phyloP scores from a whole-genome alignment of 2,113 vertebrate genomes.

The Platichthys stellatus region DNA sequence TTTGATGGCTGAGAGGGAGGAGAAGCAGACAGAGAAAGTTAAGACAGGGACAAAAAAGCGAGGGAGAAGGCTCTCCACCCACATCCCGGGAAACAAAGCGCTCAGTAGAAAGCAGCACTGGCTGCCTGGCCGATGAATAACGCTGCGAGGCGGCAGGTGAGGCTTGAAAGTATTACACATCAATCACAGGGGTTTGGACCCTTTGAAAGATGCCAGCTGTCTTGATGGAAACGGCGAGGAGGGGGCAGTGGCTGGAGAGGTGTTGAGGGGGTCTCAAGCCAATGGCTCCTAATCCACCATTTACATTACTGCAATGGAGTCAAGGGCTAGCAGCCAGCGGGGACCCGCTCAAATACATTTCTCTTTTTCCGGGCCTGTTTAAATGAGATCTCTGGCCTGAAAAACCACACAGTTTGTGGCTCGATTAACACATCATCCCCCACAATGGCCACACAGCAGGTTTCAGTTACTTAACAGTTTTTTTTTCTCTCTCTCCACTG shows the following conservation, averaged over 20 bases:
- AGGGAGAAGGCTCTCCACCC: conserved; percentile 36
- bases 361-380: conserved; percentile 64
- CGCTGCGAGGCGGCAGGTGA: conserved; percentile 78
- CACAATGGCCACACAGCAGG: conserved; percentile 78
- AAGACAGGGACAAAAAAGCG: conserved; percentile 23
- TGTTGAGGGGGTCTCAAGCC: conserved; percentile 52
- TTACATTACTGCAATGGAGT: conserved; percentile 81
- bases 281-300: conserved; percentile 80
- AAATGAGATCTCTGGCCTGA: conserved; percentile 79
- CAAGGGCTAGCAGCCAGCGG: conserved; percentile 76
- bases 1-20: conserved; percentile 43
- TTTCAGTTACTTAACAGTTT: conserved; percentile 73
- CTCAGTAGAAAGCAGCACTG: conserved; percentile 54
- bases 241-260: conserved; percentile 51
- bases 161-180: conserved; percentile 82
- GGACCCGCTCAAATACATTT: conserved; percentile 77
- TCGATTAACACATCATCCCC: conserved; percentile 82
- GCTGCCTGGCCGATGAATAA: conserved; percentile 69
- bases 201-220: conserved; percentile 83
- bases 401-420: conserved; percentile 77
- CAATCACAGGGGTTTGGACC: conserved; percentile 82
- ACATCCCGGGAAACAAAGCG: conserved; percentile 66
- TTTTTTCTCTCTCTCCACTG: conserved; percentile 31
- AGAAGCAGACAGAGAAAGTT: conserved; percentile 15
- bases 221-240: conserved; percentile 80